These are phyloP conservation scores for Thaleichthys pacificus DNA, from an alignment of 2,797 vertebrate species.

Conservation along the genomic window DNA sequence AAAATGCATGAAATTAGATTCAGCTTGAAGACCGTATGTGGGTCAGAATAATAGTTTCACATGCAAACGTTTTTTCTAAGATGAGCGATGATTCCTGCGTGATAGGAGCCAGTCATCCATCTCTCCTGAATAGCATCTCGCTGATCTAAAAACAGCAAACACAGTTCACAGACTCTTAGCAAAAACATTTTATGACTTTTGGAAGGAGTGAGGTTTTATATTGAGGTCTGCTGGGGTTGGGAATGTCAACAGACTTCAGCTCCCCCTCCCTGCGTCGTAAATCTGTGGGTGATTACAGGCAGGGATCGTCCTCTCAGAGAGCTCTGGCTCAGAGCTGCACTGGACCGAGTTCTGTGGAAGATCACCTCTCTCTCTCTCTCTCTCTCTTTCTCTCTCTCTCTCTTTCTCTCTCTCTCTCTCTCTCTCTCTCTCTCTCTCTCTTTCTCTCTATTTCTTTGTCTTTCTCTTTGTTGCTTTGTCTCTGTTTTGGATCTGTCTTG, in stretches of 20 bases:
- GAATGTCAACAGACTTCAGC: constrained; percentile 64
- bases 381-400: constrained; percentile 1
- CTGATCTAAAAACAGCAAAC: background rate
- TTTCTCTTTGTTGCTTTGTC: background rate
- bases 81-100: constrained; percentile 16
- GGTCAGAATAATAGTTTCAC: constrained; percentile 35
- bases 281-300: constrained; percentile 53
- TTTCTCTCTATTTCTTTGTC: background rate
- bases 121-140: background rate
- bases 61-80: constrained; percentile 50
- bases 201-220: constrained; percentile 38
- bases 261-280: constrained; percentile 53
- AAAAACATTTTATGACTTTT: constrained; percentile 42
- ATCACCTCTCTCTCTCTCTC: background rate
- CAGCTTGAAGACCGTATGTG: too few species aligned
- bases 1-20: constrained; percentile 28
- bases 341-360: constrained; percentile 53
- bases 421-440: background rate
- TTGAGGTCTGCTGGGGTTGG: constrained; percentile 39
- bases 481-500: background rate
- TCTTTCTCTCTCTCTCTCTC: background rate
- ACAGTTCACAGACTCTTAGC: background rate
- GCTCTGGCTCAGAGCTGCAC: constrained; percentile 9
- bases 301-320: constrained; percentile 12
- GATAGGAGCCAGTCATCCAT: background rate